Evolutionary conservation across 2,888 invertebrate species (phyloP).

Genomic region (Drosophila mettleri): DNA sequence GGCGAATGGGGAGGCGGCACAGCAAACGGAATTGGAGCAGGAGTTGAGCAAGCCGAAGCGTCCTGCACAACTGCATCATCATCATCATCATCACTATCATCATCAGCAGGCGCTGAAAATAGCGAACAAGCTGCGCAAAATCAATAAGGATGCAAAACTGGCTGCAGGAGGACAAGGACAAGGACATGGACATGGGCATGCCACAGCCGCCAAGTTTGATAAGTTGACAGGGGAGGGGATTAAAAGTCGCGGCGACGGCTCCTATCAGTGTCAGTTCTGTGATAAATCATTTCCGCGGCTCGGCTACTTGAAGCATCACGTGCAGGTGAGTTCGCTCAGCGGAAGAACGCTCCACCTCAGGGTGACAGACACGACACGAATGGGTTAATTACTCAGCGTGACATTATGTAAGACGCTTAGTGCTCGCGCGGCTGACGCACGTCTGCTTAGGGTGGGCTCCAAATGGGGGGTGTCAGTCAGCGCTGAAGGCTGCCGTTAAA

Average conservation of each 20-base stretch:
- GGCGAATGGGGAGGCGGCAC: constrained; percentile 47
- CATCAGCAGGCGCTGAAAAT: constrained; percentile 81
- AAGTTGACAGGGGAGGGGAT: constrained; percentile 85
- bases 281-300: constrained; percentile 95
- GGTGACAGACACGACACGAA: constrained; percentile 27
- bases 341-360: neutral
- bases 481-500: too few relatives aligned
- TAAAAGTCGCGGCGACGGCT: constrained; percentile 87
- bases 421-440: neutral
- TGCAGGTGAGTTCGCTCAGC: constrained; percentile 89
- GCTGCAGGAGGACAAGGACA: constrained; percentile 75
- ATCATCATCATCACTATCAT: constrained; percentile 79
- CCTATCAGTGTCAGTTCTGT: constrained; percentile 96
- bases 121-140: constrained; percentile 84
- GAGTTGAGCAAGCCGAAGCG: constrained; percentile 52
- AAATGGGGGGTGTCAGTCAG: constrained; percentile 17
- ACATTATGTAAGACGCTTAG: constrained; percentile 52
- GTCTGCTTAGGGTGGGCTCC: constrained; percentile 31
- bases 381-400: constrained; percentile 48
- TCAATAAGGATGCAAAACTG: constrained; percentile 82
- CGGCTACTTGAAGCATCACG: constrained; percentile 95
- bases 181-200: constrained; percentile 77
- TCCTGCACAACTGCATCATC: constrained; percentile 74
- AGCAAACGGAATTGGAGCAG: constrained; percentile 16
- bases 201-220: constrained; percentile 80